Evolutionary conservation across 2,797 vertebrate genomes (phyloP), one percentile per base, ranked within the genome.

Genomic region (Uromys caudimaculatus): DNA sequence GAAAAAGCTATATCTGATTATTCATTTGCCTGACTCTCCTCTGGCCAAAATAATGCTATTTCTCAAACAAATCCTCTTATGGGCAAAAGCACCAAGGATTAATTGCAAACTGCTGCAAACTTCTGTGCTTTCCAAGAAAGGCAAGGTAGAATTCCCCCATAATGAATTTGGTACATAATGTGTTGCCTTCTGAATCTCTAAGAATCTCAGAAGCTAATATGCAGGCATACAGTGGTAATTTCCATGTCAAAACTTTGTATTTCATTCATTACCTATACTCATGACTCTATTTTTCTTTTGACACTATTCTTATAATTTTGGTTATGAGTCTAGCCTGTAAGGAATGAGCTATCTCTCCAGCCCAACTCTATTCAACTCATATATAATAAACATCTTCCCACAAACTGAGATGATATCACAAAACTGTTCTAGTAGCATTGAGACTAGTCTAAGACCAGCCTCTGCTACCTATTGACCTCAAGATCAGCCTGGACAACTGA

Each of bases 1-100:
- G 98, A 79, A 94, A 98, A 79, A 93, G 95, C 69, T 98, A 93
- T 85, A 93, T 95, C 97, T 89, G 84, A 98, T 97, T 97, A 90
- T 96, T 98, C 95, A 94, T 98, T 77, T 96, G 95, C 92, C 93
- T 97, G 94, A 79, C 71, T 96, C 93, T 98, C 96, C 94, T 87
- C 95, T 97, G 95, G 93, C 92, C 97, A 97, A 98, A 98, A 95
- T 97, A 97, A 98, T 98, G 96, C 95, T 89, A 97, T 90, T 97
- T 98, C 97, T 97, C 96, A 97, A 64, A 64, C 93, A 98, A 88
- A 64, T 2, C 78, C 92, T 95, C 96, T 97, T 94, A 90, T 94
- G 94, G 91, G 92, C 29, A 90, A 98, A 97, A 83, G 50, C 92
- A 97, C 97, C 82, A 81, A 97, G 95, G 77, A 38, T 89, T 89